Base-by-base conservation (phyloP, 2,888 invertebrate species). In the Therioaphis trifolii region DNA sequence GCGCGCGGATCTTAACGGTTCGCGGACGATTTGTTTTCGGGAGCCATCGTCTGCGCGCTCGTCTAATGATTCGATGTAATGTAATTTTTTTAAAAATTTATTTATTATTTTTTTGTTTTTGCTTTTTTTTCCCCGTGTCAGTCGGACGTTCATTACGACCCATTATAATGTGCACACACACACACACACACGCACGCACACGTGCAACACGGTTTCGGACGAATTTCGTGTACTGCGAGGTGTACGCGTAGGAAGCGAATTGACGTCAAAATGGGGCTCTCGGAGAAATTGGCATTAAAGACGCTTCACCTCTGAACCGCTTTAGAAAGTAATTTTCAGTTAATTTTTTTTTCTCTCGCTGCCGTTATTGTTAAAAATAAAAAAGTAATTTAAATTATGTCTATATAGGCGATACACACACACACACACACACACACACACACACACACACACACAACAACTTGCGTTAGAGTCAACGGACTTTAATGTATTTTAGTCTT, bases 401-500 rank as follows among this genome's bases (percentile, higher is more conserved):
- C 55, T 55, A 55, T n/a, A n/a, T 4, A n/a, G 69, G 55, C 40
- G 55, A 79, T 79, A 77, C 66, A 40, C 24, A n/a, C n/a, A n/a
- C n/a, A n/a, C n/a, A n/a, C n/a, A n/a, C n/a, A n/a, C n/a, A n/a
- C n/a, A n/a, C n/a, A n/a, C n/a, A n/a, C n/a, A n/a, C n/a, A n/a
- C n/a, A n/a, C n/a, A n/a, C n/a, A n/a, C 69, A 40, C 68, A 69
- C 18, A 18, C n/a, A 14, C 27, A 9, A 7, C 40, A 4, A 3
- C 4, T 68, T 79, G 55, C 69, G 55, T 79, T 40, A 52, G 55
- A 79, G 69, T 69, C 52, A 24, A 40, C 40, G 55, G 21, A 68
- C 69, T 79, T 40, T 79, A 79, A 79, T 79, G 69, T 55, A 79
- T 79, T 79, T 79, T 68, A 69, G 43, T 69, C 40, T 40, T 79